phyloP scores from a whole-genome alignment of 2,797 vertebrate species.

The Adrianichthys oophorus region DNA sequence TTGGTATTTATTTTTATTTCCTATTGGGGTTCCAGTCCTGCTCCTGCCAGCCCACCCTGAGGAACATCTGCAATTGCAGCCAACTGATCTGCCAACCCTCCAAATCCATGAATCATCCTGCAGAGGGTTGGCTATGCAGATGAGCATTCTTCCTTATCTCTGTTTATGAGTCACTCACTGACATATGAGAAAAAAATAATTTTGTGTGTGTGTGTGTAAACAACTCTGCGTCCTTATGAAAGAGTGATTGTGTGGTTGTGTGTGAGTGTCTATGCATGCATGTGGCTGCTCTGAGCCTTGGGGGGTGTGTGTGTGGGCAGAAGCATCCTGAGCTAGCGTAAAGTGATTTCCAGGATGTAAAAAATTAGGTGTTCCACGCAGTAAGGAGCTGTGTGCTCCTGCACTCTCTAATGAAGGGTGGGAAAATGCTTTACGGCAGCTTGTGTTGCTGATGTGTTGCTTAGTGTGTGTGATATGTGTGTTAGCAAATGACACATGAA shows the following conservation, averaged over 20 bases:
- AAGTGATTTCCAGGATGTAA: slow-evolving; percentile 70
- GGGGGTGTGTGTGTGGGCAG: slow-evolving; percentile 62
- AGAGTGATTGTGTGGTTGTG: slow-evolving; percentile 5
- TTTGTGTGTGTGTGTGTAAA: slow-evolving; percentile 31
- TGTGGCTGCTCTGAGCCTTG: slow-evolving; percentile 38
- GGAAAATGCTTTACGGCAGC: slow-evolving; percentile 42
- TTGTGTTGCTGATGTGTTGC: slow-evolving; percentile 5
- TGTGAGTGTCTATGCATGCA: slow-evolving; percentile 8
- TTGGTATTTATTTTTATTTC: neutral
- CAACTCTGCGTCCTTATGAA: slow-evolving; percentile 15
- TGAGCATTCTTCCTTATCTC: slow-evolving; percentile 37
- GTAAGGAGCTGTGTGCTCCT: slow-evolving; percentile 34
- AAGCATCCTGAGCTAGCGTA: slow-evolving; percentile 44
- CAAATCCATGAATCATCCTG: slow-evolving; percentile 61
- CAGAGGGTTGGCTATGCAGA: slow-evolving; percentile 23
- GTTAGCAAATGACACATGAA: slow-evolving; percentile 4
- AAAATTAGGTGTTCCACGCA: slow-evolving; percentile 38
- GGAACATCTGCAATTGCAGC: slow-evolving; percentile 58
- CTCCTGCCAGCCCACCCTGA: slow-evolving; percentile 46
- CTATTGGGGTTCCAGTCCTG: slow-evolving; percentile 28
- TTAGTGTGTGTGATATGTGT: neutral
- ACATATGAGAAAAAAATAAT: slow-evolving; percentile 51
- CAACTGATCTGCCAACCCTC: slow-evolving; percentile 38
- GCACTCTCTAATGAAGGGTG: slow-evolving; percentile 44
- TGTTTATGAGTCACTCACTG: slow-evolving; percentile 34